Conservation (phyloP, 2,113 vertebrate species). For the Onychostoma macrolepis region DNA sequence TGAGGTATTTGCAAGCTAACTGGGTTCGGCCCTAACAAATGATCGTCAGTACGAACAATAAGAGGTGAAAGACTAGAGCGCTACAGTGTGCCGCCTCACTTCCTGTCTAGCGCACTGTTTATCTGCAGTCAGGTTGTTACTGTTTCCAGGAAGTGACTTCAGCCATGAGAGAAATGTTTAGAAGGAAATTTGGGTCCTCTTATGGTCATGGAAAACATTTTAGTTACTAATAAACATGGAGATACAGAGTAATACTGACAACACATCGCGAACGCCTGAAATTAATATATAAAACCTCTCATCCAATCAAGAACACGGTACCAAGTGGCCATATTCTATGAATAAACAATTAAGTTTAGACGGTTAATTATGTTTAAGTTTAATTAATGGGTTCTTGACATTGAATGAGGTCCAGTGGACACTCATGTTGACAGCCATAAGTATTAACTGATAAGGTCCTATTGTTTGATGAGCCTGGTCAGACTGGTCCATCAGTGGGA, state of each 20-base stretch:
- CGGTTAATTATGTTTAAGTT: background rate
- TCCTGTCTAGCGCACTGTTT: constrained; percentile 68
- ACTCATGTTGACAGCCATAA: background rate
- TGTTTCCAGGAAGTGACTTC: constrained; percentile 76
- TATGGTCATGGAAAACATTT: constrained; percentile 29
- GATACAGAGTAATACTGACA: background rate
- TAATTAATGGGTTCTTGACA: background rate
- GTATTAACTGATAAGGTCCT: constrained; percentile 40
- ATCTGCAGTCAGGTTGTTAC: constrained; percentile 68
- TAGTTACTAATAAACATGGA: constrained; percentile 35
- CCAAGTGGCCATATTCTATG: background rate
- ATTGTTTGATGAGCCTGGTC: constrained; percentile 17
- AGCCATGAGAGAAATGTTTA: constrained; percentile 57
- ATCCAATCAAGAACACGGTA: background rate
- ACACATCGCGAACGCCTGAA: background rate
- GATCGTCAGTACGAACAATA: constrained; percentile 68
- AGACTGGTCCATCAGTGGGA: constrained; percentile 31
- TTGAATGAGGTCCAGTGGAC: background rate
- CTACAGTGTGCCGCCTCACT: constrained; percentile 61
- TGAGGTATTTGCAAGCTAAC: constrained; percentile 55
- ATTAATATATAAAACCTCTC: background rate
- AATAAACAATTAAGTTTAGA: background rate
- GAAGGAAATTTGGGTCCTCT: constrained; percentile 68
- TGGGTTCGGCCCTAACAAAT: constrained; percentile 63
- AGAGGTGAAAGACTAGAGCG: constrained; percentile 63